phyloP scores from a whole-genome alignment of 1,140 invertebrate species.

The Linepithema humile region DNA sequence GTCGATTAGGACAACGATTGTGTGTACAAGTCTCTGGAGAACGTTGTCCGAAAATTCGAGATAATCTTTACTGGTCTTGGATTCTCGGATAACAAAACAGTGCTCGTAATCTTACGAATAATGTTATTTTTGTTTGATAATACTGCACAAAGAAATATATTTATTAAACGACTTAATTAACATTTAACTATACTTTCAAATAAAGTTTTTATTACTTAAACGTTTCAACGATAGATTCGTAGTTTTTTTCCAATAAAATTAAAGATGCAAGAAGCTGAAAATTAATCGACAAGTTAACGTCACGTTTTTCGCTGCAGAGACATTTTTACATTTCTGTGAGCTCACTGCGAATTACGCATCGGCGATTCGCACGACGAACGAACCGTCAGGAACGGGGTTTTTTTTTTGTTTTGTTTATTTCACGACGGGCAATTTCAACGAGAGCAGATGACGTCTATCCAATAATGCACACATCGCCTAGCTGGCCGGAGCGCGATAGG shows the following conservation, averaged over 20 bases:
- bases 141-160: not conserved
- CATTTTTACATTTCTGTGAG: conserved; percentile 23
- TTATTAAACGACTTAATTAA: not conserved
- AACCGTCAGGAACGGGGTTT: not conserved
- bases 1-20: conserved; percentile 23
- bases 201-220: not conserved
- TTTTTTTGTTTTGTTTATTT: conserved; percentile 21
- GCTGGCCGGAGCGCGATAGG: conserved; percentile 40
- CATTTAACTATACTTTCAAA: not conserved
- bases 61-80: not conserved
- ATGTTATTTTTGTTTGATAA: not conserved
- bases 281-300: conserved; percentile 10
- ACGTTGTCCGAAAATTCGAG: conserved; percentile 8
- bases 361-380: conserved; percentile 8
- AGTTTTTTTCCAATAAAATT: not conserved
- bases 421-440: conserved; percentile 40
- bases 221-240: not conserved
- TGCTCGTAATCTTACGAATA: not conserved
- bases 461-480: conserved; percentile 56
- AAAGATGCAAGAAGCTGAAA: not conserved
- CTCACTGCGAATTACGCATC: conserved; percentile 19
- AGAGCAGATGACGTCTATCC: conserved; percentile 24
- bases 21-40: not conserved
- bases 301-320: not conserved
- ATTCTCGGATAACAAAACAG: not conserved